These are phyloP conservation scores for Callyntrura sp. DNA, from an alignment of 2,888 invertebrate genomes.

Conservation along the genomic window DNA sequence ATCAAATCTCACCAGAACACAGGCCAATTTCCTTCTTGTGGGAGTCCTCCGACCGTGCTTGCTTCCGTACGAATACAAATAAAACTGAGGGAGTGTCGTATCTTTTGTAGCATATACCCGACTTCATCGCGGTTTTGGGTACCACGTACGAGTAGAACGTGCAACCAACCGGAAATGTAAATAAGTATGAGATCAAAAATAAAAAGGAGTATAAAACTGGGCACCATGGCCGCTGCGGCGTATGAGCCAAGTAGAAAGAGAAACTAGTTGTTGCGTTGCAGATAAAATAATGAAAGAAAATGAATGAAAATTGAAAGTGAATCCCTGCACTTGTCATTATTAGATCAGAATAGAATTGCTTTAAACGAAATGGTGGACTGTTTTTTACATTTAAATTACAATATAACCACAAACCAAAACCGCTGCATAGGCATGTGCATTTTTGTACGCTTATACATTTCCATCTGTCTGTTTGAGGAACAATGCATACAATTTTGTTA, in stretches of 20 bases:
- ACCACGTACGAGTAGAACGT: not conserved
- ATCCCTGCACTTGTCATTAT: not conserved
- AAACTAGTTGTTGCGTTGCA: not conserved
- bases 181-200: constrained; percentile 33
- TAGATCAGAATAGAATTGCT: not conserved
- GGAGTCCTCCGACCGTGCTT: constrained; percentile 29
- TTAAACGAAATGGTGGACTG: constrained; percentile 1
- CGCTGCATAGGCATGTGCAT: no score
- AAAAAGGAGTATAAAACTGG: not conserved
- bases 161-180: constrained; percentile 51
- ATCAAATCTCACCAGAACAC: constrained; percentile 53
- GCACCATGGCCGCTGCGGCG: not conserved
- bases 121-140: no score
- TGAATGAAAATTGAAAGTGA: not conserved
- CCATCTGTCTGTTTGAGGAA: no score
- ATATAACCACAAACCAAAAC: not conserved
- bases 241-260: not conserved
- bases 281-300: not conserved
- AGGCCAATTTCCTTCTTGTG: constrained; percentile 47
- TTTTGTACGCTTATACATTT: not conserved
- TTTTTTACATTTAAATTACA: not conserved
- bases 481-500: no score
- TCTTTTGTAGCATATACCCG: not conserved
- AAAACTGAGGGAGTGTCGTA: not conserved
- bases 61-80: constrained; percentile 17